Evolutionary conservation across 35 echinoderm and acorn worm genomes (phyloP).

Genomic region (Amphiura filiformis): DNA sequence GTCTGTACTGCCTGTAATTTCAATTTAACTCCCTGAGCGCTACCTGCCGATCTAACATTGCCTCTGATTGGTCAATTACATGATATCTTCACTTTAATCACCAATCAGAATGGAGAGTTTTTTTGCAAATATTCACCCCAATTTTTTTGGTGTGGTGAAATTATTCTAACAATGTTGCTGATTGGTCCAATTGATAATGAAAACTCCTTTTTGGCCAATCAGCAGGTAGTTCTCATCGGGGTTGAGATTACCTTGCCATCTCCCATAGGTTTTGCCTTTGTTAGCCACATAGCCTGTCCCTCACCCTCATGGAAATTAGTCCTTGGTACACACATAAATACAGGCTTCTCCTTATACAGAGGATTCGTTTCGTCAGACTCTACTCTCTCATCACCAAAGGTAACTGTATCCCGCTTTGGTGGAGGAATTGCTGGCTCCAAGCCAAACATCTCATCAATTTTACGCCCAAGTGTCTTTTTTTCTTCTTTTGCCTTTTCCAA

Average conservation of each 20-base stretch:
- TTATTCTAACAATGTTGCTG: no score
- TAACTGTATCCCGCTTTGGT: neutral
- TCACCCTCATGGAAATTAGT: constrained; percentile 62
- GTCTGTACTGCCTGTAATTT: no score
- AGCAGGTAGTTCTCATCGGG: no score
- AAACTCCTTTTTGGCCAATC: no score
- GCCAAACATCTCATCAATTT: constrained; percentile 6
- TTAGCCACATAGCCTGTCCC: constrained; percentile 78
- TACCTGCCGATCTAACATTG: no score
- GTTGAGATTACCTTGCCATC: constrained; percentile 58
- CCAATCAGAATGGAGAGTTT: no score
- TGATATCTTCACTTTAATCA: no score
- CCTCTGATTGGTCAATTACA: no score
- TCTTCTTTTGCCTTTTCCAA: neutral
- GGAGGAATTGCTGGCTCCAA: neutral
- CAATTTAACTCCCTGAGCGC: no score
- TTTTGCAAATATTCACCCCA: no score
- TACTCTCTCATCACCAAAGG: neutral
- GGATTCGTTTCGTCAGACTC: constrained; percentile 22
- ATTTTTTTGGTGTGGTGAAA: no score
- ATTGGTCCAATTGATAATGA: no score
- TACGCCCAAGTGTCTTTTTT: neutral
- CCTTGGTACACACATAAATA: constrained; percentile 40
- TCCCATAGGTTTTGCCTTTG: constrained; percentile 78
- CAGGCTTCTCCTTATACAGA: constrained; percentile 43